Evolutionary conservation across 2,113 vertebrate species (phyloP).

Genomic region (Ammospiza nelsoni): DNA sequence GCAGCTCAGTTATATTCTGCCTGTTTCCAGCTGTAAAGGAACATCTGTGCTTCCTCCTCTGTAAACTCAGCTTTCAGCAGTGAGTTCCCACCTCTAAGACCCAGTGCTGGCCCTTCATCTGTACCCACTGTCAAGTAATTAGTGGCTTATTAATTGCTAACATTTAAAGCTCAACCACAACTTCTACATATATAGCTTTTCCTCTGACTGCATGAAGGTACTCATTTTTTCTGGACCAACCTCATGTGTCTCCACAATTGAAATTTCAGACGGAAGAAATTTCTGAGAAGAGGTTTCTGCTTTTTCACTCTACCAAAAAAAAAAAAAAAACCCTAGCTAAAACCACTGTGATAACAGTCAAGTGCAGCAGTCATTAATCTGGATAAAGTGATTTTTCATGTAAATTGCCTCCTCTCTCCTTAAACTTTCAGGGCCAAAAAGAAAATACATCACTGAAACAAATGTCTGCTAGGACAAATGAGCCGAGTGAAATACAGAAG

Average conservation of each 20-base stretch:
- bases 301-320: neutral
- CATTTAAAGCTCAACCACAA: neutral
- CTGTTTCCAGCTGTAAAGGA: neutral
- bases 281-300: neutral
- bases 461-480: slow-evolving; percentile 49
- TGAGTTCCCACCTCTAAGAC: neutral
- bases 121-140: neutral
- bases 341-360: slow-evolving; percentile 13
- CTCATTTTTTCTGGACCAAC: neutral
- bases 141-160: neutral
- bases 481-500: neutral
- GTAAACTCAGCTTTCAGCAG: neutral
- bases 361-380: slow-evolving; percentile 48
- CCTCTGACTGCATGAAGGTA: neutral
- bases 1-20: neutral
- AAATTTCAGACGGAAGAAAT: neutral
- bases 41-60: neutral
- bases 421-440: slow-evolving; percentile 47
- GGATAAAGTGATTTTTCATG: slow-evolving; percentile 64
- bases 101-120: neutral
- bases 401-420: slow-evolving; percentile 56
- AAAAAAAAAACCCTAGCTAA: neutral
- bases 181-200: neutral
- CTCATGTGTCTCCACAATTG: neutral
- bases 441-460: slow-evolving; percentile 59